Conservation (phyloP, 2,888 invertebrate species). For the Ypsolopha sequella region DNA sequence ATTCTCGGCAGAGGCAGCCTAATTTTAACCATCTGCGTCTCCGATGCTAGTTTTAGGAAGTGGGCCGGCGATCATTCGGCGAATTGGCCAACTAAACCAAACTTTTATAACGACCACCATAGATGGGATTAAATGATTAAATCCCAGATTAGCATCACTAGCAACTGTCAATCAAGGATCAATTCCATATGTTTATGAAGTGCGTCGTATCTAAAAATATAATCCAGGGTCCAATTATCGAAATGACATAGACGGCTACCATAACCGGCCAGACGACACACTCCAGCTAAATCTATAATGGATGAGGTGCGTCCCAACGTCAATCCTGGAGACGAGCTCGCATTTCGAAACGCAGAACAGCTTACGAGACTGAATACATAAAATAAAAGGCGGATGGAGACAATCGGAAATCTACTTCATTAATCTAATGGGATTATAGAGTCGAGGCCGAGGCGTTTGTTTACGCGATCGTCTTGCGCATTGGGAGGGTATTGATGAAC, state of each 20-base stretch:
- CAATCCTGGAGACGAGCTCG: constrained; percentile 61
- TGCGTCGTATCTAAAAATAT: constrained; percentile 34
- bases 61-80: constrained; percentile 45
- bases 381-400: constrained; percentile 17
- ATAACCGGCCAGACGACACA: constrained; percentile 42
- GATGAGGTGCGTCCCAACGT: constrained; percentile 60
- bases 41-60: constrained; percentile 66
- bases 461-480: neutral
- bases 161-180: constrained; percentile 49
- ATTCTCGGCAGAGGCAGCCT: constrained; percentile 55
- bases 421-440: constrained; percentile 28
- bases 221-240: constrained; percentile 57
- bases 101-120: neutral
- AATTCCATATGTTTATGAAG: constrained; percentile 51
- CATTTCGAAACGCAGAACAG: constrained; percentile 35
- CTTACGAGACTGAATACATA: constrained; percentile 41
- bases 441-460: neutral
- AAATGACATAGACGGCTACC: constrained; percentile 55
- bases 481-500: constrained; percentile 27
- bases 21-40: constrained; percentile 69
- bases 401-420: constrained; percentile 40
- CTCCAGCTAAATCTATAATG: constrained; percentile 63
- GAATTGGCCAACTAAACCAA: constrained; percentile 21
- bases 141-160: constrained; percentile 22
- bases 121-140: neutral